Evolutionary conservation across 2,888 invertebrate species (phyloP).

Genomic region (Frankliniella intonsa): DNA sequence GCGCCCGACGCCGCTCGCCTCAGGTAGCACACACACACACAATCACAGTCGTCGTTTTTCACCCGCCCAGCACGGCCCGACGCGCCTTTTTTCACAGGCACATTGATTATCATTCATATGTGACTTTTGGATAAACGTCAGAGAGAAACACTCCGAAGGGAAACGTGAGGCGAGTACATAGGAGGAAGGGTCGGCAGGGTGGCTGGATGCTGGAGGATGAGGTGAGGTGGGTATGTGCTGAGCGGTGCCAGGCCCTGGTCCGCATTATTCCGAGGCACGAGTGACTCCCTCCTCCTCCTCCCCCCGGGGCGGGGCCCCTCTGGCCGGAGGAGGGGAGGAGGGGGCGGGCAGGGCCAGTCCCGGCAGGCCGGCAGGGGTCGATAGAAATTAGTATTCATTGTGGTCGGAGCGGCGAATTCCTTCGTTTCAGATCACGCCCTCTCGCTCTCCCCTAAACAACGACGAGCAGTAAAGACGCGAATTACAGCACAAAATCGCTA

Average conservation of each 20-base stretch:
- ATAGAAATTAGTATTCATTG: slow-evolving; percentile 2
- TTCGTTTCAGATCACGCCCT: neutral
- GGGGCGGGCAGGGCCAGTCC: neutral
- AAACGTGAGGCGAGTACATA: too few species aligned
- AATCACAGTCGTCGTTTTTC: too few species aligned
- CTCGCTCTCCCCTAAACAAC: neutral
- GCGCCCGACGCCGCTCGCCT: too few species aligned
- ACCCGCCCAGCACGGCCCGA: too few species aligned
- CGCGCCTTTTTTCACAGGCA: too few species aligned
- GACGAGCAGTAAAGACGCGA: neutral
- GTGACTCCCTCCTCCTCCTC: neutral
- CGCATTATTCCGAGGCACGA: slow-evolving; percentile 12
- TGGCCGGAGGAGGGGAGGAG: neutral
- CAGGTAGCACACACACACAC: too few species aligned
- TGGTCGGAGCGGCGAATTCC: neutral
- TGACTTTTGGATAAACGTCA: too few species aligned
- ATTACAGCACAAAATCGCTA: neutral
- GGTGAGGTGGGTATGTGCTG: too few species aligned
- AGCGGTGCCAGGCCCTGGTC: neutral
- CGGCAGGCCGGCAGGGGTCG: neutral
- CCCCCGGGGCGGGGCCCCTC: neutral
- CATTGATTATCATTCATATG: too few species aligned
- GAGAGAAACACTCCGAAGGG: too few species aligned
- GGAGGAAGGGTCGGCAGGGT: neutral
- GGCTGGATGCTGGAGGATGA: neutral